Evolutionary conservation across 2,797 vertebrate species (phyloP), one percentile per base, ranked within the genome.

Genomic region (Cottoperca gobio): DNA sequence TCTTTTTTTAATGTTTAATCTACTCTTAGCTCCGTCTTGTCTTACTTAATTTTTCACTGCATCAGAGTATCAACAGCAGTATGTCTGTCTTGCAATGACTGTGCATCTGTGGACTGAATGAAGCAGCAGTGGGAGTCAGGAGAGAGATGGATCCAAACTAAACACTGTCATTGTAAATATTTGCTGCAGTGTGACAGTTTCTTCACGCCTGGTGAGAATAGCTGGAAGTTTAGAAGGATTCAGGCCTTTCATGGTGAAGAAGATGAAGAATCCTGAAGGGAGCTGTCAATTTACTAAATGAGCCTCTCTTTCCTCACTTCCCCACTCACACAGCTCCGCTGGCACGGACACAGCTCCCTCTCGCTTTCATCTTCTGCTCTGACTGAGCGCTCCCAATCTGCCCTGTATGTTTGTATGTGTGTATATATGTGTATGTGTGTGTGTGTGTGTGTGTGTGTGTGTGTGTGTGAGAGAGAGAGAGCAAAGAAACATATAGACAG

Each of bases 211-310:
- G 79, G 70, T 76, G 79, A 80, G 81, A 81, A 70, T 79, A 79
- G 80, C 81, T 68, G 1, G 1, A 42, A 79, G 70, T 76, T 77
- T 75, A 80, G 87, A 70, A 58, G 57, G 68, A 89, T 68, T 66
- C 52, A 0, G 50, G 60, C 75, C 79, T 90, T 91, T 87, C 54
- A 74, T 83, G 61, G 74, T 14, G 63, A 59, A 86, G 80, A 63
- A 81, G 84, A 87, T 70, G 81, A 86, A 74, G 74, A 81, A 82
- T 88, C 86, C 86, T 70, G 35, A 88, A 86, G 87, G 84, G 86
- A 90, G 75, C 89, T 89, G 86, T 92, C 91, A 92, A 82, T 89
- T 91, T 82, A 79, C 82, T 81, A 91, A 92, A 93, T 83, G 83
- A 92, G 88, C 72, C 71, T 78, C 81, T 85, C 88, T 92, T 92